Base-by-base conservation (phyloP, 1,140 invertebrate species). In the Adoxophyes honmai region DNA sequence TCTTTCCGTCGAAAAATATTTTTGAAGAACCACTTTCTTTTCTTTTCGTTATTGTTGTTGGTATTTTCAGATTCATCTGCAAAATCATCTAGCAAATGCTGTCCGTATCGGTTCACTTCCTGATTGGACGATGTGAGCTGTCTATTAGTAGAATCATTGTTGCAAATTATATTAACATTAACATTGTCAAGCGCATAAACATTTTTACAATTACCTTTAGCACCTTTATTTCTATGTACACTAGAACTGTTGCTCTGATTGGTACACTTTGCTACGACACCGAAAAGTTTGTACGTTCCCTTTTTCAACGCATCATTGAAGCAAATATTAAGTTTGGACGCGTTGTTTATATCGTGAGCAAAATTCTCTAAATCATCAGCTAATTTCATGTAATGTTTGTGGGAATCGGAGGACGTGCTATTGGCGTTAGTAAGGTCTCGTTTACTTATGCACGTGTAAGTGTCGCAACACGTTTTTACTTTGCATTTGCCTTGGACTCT, bases 401-500 rank as follows among this genome's bases (percentile, higher is more conserved):
- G 1, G 51, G 16, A 8, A 38, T 33, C 35, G 10, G 59, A 55
- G 34, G 38, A 21, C 54, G 14, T 28, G 21, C 2, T 6, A 28
- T 2, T 6, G 21, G 21, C 21, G 52, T 13, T 35, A 37, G 21
- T 6, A 51, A 59, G 37, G 13, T 59, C 21, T 15, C 66, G 59
- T 67, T 76, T 80, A 54, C 79, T 73, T 15, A 81, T 73, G 15
- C 52, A 64, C 8, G 63, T 71, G 7, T 70, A 68, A 44, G 68
- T 63, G 34, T 80, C 70, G 52, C 78, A 84, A 34, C 21, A 28
- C 6, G 72, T 69, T 5, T 68, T 53, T 8, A 75, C 75, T 62
- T 77, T 63, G 54, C 80, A 79, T 61, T 81, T 82, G 1, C 78
- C 75, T 63, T 75, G 75, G 4, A 75, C 71, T 61, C 75, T 67